Evolutionary conservation across 2,888 invertebrate genomes (phyloP).

Genomic region (Dynastes grantii): DNA sequence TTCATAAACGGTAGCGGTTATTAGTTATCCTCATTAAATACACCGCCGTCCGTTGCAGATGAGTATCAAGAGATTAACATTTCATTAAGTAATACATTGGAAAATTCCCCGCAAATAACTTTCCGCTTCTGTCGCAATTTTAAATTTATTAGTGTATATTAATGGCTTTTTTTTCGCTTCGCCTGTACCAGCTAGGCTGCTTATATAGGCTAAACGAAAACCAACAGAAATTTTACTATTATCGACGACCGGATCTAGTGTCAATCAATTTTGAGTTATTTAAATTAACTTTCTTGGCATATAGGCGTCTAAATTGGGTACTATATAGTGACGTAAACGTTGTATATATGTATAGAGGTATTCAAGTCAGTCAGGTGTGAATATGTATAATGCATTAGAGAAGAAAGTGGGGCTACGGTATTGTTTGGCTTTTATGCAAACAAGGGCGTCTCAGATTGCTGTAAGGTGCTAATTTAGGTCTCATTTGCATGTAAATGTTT

Average conservation of each 20-base stretch:
- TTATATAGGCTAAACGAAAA: constrained; percentile 15
- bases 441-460: constrained; percentile 10
- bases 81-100: constrained; percentile 33
- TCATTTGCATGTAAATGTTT: constrained; percentile 21
- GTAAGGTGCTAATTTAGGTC: constrained; percentile 1
- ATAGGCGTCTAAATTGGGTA: neutral
- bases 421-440: constrained; percentile 25
- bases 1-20: constrained; percentile 25
- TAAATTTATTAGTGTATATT: constrained; percentile 38
- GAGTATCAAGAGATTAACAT: constrained; percentile 30
- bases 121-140: constrained; percentile 39
- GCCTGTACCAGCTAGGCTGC: neutral
- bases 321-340: too few relatives aligned
- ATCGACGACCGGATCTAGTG: constrained; percentile 32
- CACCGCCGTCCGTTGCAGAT: constrained; percentile 4
- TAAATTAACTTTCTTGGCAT: constrained; percentile 38
- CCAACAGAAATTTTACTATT: constrained; percentile 20
- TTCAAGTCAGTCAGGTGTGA: constrained; percentile 18
- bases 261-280: constrained; percentile 36
- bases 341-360: neutral
- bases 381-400: constrained; percentile 32
- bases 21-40: constrained; percentile 9
- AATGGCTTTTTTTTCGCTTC: constrained; percentile 16
- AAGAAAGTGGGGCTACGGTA: constrained; percentile 20
- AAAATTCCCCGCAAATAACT: constrained; percentile 28